Evolutionary conservation across 2,113 vertebrate species (phyloP).

Genomic region (Perccottus glenii): DNA sequence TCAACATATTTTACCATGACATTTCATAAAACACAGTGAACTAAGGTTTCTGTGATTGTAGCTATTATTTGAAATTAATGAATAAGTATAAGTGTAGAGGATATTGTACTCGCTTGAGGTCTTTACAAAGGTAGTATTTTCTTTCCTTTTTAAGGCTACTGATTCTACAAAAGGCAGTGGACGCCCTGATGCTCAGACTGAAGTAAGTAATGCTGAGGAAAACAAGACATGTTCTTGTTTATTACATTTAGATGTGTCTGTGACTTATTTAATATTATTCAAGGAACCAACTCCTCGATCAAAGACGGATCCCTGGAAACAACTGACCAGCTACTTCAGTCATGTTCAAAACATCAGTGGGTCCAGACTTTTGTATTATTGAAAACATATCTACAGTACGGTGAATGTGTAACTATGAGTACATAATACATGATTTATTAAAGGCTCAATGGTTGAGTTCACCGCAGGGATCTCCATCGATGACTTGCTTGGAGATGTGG

Average conservation of each 20-base stretch:
- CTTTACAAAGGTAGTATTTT: neutral
- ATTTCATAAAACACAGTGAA: too few species aligned
- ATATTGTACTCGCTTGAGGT: too few species aligned
- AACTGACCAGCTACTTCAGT: constrained; percentile 41
- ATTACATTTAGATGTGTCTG: neutral
- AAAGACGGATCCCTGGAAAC: constrained; percentile 47
- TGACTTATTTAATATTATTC: neutral
- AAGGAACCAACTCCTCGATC: constrained; percentile 11
- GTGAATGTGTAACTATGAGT: neutral
- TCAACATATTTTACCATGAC: too few species aligned
- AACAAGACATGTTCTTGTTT: neutral
- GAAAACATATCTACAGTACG: neutral
- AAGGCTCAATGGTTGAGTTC: constrained; percentile 31
- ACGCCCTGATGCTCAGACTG: neutral
- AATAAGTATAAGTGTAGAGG: too few species aligned
- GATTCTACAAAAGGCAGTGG: neutral
- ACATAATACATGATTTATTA: neutral
- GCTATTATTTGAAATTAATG: too few species aligned
- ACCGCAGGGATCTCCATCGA: constrained; percentile 56
- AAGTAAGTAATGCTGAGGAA: constrained; percentile 9
- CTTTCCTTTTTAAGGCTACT: constrained; percentile 15
- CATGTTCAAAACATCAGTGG: constrained; percentile 35
- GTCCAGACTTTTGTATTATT: neutral
- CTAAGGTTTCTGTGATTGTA: too few species aligned
- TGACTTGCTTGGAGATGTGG: constrained; percentile 59